These are phyloP conservation scores for Pogonognathellus flavescens DNA, from an alignment of 1,140 invertebrate genomes.

Conservation along the genomic window DNA sequence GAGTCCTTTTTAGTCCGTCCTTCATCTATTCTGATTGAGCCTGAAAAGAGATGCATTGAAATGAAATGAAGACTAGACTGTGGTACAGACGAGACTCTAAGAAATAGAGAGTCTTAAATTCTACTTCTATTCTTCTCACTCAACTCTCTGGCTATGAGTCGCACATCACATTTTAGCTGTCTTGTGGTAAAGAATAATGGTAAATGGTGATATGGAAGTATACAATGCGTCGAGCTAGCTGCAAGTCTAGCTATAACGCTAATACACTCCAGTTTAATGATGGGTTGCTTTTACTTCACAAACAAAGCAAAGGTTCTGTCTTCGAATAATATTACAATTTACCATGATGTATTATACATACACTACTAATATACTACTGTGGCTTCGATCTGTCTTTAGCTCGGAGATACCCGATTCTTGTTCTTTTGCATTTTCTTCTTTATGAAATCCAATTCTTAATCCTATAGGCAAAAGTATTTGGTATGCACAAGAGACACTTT, in stretches of 20 bases:
- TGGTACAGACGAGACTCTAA: background rate
- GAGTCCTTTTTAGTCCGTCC: background rate
- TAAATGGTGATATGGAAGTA: background rate
- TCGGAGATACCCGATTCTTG: too few relatives aligned
- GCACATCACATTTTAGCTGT: background rate
- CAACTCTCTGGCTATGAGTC: background rate
- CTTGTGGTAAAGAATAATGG: slow-evolving; percentile 44
- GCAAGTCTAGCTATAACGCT: too few relatives aligned
- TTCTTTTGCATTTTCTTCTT: too few relatives aligned
- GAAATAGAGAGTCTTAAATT: background rate
- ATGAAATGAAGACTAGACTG: background rate
- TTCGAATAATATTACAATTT: background rate
- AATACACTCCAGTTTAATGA: slow-evolving; percentile 7
- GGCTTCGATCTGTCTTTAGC: too few relatives aligned
- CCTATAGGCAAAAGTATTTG: too few relatives aligned
- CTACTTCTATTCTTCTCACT: background rate
- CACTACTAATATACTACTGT: background rate
- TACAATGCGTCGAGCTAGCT: too few relatives aligned
- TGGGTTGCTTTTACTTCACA: slow-evolving; percentile 1
- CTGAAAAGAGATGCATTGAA: slow-evolving; percentile 1
- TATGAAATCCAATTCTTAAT: too few relatives aligned
- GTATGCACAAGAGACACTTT: too few relatives aligned
- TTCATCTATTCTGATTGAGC: background rate
- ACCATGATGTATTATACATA: background rate
- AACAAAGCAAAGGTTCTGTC: background rate